Base-by-base conservation (phyloP, 2,888 invertebrate genomes). In the Calameuta pallipes region DNA sequence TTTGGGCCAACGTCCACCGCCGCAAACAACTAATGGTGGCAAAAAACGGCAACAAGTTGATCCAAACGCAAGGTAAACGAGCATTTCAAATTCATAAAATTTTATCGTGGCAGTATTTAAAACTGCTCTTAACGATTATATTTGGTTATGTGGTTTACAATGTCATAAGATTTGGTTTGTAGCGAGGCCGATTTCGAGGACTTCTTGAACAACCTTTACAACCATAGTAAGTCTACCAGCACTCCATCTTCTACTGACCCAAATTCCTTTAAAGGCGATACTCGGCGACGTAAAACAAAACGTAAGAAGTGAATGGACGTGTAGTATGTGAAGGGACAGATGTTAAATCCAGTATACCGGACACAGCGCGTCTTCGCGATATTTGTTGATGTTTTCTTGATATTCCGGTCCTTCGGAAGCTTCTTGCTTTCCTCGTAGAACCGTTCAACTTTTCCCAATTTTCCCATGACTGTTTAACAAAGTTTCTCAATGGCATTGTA, bases 161-260 rank as follows among this genome's bases (percentile, higher is more conserved):
- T 56, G 0, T 23, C 23, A 23, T 56, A 23, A 23, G 9, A 73
- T 83, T 76, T 79, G 75, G 78, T 87, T 83, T 88, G 83, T 85
- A 95, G 95, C 87, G 96, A 96, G 82, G 94, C 95, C 73, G 96
- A 96, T 90, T 93, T 97, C 83, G 96, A 97, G 90, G 96, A 96
- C 91, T 95, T 97, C 90, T 93, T 97, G 85, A 96, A 96, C 92
- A 96, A 95, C 87, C 92, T 97, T 82, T 96, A 96, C 92, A 95
- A 94, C 88, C 95, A 96, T 89, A 93, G 94, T 71, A 91, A 91
- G 81, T 85, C 90, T 74, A 92, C 93, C 68, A 92, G 90, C 80
- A 81, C 90, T 82, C 93, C 79, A 82, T 88, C 85, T 84, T 86
- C 90, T 9, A 87, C 85, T 41, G 90, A 91, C 78, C 89, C 89